These are phyloP conservation scores for Nephrotoma guestfalica DNA, from an alignment of 2,888 invertebrate species.

Conservation along the genomic window DNA sequence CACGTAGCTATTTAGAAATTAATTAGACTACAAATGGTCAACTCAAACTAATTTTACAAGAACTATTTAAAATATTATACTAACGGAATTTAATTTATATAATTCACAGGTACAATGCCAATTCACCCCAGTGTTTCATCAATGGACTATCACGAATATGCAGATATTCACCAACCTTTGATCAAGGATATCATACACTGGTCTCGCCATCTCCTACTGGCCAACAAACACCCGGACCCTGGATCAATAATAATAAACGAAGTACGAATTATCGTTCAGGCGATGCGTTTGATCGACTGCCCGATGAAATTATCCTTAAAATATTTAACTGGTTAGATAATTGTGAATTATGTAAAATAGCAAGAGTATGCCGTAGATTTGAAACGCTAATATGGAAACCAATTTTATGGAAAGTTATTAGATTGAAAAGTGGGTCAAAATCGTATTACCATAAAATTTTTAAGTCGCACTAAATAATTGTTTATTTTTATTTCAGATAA, in stretches of 20 bases:
- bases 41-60: neutral
- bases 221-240: slow-evolving; percentile 24
- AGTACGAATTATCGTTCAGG: slow-evolving; percentile 23
- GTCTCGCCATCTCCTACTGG: slow-evolving; percentile 41
- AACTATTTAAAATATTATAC: neutral
- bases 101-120: neutral
- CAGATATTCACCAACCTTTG: slow-evolving; percentile 50
- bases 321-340: slow-evolving; percentile 57
- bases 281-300: slow-evolving; percentile 43
- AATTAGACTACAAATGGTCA: too few species aligned
- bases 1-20: too few species aligned
- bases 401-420: slow-evolving; percentile 53
- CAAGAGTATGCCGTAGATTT: slow-evolving; percentile 60
- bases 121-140: slow-evolving; percentile 20
- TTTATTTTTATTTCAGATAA: neutral
- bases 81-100: neutral
- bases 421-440: slow-evolving; percentile 37
- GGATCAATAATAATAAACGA: slow-evolving; percentile 26
- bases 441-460: neutral
- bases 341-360: slow-evolving; percentile 56
- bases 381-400: slow-evolving; percentile 68
- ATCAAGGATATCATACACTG: slow-evolving; percentile 70
- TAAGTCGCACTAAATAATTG: neutral
- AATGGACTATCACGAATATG: slow-evolving; percentile 30
- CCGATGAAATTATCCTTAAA: slow-evolving; percentile 51